phyloP scores from a whole-genome alignment of 2,797 vertebrate genomes.

The Acanthurus tractus region DNA sequence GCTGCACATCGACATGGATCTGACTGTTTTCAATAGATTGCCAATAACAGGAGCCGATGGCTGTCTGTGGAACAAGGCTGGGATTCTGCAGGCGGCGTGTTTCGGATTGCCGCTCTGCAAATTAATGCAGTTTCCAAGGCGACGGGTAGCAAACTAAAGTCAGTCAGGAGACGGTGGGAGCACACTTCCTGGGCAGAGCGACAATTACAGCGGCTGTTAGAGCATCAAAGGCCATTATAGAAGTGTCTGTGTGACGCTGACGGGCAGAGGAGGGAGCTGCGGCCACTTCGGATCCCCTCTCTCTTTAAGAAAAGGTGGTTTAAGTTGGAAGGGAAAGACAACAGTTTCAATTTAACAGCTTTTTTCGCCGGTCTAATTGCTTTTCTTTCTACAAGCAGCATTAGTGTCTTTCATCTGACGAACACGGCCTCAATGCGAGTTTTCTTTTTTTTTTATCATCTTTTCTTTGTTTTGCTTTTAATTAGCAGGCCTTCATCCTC shows the following conservation, averaged over 20 bases:
- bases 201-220: conserved; percentile 68
- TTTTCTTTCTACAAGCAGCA: conserved; percentile 62
- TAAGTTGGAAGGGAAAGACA: conserved; percentile 34
- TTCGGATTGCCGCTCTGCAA: too few relatives aligned
- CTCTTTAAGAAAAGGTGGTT: conserved; percentile 25
- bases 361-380: conserved; percentile 56
- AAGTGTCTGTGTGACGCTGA: conserved; percentile 39
- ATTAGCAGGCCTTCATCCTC: conserved; percentile 71
- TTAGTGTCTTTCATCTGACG: conserved; percentile 71
- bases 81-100: too few relatives aligned
- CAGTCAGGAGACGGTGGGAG: conserved; percentile 32
- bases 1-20: too few relatives aligned
- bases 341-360: conserved; percentile 61
- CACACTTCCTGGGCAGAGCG: conserved; percentile 55
- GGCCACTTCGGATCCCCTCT: conserved; percentile 9
- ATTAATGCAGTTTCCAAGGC: conserved; percentile 75
- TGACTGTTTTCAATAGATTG: too few relatives aligned
- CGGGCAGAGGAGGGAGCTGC: conserved; percentile 1
- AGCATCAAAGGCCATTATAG: conserved; percentile 65
- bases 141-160: conserved; percentile 49
- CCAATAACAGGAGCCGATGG: too few relatives aligned
- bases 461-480: conserved; percentile 76
- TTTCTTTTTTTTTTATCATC: conserved; percentile 49
- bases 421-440: conserved; percentile 46
- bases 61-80: conserved; percentile 19